These are phyloP conservation scores for Nyctibius bracteatus DNA, from an alignment of 2,113 vertebrate genomes.

Conservation along the genomic window DNA sequence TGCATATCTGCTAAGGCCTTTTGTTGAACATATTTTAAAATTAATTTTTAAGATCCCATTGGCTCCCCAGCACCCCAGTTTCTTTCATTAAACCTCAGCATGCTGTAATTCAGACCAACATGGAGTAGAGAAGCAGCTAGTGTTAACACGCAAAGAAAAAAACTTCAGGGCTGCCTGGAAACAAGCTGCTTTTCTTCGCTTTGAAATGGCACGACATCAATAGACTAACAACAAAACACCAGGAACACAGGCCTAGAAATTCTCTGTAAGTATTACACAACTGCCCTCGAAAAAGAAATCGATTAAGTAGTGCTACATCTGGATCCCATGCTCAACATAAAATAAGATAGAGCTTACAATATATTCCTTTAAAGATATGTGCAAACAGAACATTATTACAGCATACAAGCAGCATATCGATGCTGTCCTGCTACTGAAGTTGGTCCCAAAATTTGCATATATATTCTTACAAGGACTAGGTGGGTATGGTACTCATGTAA, in stretches of 20 bases:
- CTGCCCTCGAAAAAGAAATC: neutral
- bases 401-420: neutral
- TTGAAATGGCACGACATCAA: conserved; percentile 19
- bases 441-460: neutral
- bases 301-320: neutral
- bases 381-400: neutral
- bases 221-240: neutral
- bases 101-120: neutral
- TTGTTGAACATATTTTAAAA: neutral
- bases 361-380: neutral
- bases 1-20: neutral
- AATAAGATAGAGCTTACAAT: neutral
- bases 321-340: neutral
- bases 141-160: neutral
- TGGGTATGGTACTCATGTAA: neutral
- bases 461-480: neutral
- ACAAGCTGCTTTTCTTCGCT: neutral
- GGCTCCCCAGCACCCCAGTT: neutral
- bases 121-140: neutral
- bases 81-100: neutral
- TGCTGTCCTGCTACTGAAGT: neutral
- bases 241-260: neutral
- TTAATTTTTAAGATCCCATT: neutral
- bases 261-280: neutral
- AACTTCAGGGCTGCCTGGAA: conserved; percentile 11